A percentile compares a stretch with the other conserved stretches of the same genome.
phyloP scores from a whole-genome alignment of 2,113 vertebrate genomes.

The Cynocephalus volans region DNA sequence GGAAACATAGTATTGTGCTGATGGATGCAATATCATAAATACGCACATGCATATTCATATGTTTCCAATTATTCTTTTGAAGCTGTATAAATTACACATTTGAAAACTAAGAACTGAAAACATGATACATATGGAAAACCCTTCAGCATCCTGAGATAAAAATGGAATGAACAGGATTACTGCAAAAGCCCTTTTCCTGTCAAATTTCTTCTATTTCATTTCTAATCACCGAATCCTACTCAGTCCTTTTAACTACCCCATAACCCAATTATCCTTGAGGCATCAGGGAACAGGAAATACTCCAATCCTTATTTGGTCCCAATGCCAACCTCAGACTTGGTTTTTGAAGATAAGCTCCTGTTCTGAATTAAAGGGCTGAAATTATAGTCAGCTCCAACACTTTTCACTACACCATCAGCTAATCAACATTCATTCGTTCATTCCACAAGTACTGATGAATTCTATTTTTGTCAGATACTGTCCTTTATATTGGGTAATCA shows the following conservation, averaged over 20 bases:
- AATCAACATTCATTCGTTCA: conserved; percentile 1
- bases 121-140: conserved; percentile 61
- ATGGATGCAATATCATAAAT: conserved; percentile 65
- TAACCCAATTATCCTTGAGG: conserved; percentile 23
- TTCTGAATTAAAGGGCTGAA: conserved; percentile 22
- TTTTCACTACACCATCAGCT: not conserved
- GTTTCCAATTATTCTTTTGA: conserved; percentile 72
- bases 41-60: conserved; percentile 70
- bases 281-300: not conserved
- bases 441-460: not conserved
- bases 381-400: not conserved
- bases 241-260: not conserved
- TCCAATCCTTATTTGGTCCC: not conserved
- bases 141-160: conserved; percentile 55
- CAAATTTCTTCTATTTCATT: conserved; percentile 44
- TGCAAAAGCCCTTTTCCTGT: conserved; percentile 38
- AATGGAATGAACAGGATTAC: conserved; percentile 64
- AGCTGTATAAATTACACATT: conserved; percentile 66
- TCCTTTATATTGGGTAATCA: not conserved
- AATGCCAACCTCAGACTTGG: not conserved
- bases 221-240: conserved; percentile 49
- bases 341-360: conserved; percentile 50
- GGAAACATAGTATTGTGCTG: conserved; percentile 53
- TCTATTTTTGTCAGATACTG: not conserved
- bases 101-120: conserved; percentile 69